phyloP scores from a whole-genome alignment of 1,140 invertebrate genomes.

The Branchinecta lynchi region DNA sequence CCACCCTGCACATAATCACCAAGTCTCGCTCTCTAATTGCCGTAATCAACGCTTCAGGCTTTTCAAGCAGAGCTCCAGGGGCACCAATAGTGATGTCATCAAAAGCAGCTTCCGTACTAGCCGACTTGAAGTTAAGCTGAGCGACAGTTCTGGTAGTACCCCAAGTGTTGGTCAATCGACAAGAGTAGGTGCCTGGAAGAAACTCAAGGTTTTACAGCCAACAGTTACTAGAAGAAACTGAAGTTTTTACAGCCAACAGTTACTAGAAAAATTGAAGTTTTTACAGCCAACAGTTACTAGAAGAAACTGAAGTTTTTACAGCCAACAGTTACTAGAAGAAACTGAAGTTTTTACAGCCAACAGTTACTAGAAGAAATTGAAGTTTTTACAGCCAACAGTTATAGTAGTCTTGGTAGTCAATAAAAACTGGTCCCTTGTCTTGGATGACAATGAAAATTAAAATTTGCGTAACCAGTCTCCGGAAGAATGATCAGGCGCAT shows the following conservation, averaged over 20 bases:
- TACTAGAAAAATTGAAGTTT: not conserved
- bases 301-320: not conserved
- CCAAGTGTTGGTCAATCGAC: slow-evolving; percentile 35
- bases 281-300: slow-evolving; percentile 18
- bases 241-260: too few species aligned
- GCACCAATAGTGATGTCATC: slow-evolving; percentile 36
- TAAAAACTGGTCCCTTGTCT: too few species aligned
- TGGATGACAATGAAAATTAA: too few species aligned
- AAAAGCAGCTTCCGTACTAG: slow-evolving; percentile 28
- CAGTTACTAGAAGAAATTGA: slow-evolving; percentile 18
- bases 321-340: slow-evolving; percentile 18
- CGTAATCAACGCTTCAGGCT: slow-evolving; percentile 54
- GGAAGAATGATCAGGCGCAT: too few species aligned
- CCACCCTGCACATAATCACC: slow-evolving; percentile 55
- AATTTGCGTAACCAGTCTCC: too few species aligned
- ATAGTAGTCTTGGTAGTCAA: too few species aligned
- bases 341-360: not conserved
- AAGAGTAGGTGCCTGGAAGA: slow-evolving; percentile 33
- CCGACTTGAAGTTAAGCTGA: slow-evolving; percentile 26
- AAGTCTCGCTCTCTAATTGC: slow-evolving; percentile 62
- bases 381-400: too few species aligned
- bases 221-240: not conserved
- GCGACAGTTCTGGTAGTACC: slow-evolving; percentile 31
- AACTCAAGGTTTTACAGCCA: not conserved
- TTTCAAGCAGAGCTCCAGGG: slow-evolving; percentile 55